These are phyloP conservation scores for Hippasteria phrygiana DNA, from an alignment of 53 echinoderm and acorn worm genomes.

Conservation along the genomic window DNA sequence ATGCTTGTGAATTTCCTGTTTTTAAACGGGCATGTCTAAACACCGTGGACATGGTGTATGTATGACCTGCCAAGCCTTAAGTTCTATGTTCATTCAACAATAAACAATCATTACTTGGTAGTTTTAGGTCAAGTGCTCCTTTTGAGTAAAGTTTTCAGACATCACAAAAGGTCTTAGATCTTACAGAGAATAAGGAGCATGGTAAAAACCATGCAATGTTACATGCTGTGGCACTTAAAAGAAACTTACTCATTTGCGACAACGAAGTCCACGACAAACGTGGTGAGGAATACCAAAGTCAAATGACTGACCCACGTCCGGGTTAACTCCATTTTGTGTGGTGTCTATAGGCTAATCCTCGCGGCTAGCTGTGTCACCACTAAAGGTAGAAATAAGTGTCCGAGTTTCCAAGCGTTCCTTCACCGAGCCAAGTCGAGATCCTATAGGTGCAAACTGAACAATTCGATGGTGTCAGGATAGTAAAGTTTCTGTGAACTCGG, in stretches of 20 bases:
- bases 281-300: constrained; percentile 17
- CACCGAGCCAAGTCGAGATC: too few species aligned
- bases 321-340: constrained; percentile 27
- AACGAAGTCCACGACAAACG: constrained; percentile 33
- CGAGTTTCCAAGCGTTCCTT: background rate
- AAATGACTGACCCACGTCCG: constrained; percentile 5
- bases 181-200: background rate
- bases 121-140: too few species aligned
- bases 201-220: too few species aligned
- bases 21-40: background rate
- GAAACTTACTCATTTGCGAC: constrained; percentile 54
- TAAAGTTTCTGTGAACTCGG: background rate
- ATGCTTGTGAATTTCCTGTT: background rate
- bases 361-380: too few species aligned
- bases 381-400: background rate
- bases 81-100: background rate
- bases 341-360: too few species aligned
- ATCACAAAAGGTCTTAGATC: background rate
- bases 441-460: too few species aligned
- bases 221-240: background rate
- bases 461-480: too few species aligned
- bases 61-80: background rate
- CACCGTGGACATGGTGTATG: background rate
- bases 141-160: background rate
- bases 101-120: background rate